These are phyloP conservation scores for Pseudonaja textilis DNA, from an alignment of 2,113 vertebrate species.

Conservation along the genomic window DNA sequence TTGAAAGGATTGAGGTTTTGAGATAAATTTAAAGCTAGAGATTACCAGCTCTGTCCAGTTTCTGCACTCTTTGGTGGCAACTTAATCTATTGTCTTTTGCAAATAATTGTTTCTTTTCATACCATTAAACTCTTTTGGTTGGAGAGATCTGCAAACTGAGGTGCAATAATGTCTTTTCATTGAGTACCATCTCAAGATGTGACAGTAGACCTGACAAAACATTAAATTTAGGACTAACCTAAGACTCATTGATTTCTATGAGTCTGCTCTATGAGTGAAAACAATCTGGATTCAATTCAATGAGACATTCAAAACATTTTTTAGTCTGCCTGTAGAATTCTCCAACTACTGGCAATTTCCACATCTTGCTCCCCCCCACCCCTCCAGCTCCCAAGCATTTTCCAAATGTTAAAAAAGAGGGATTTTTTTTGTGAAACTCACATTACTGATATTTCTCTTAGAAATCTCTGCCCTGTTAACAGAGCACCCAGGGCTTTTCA, in stretches of 20 bases:
- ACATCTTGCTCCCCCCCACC: not conserved
- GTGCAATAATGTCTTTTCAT: not conserved
- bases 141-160: not conserved
- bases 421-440: not conserved
- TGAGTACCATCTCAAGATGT: not conserved
- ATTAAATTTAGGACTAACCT: not conserved
- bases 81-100: not conserved
- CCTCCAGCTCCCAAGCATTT: not conserved
- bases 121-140: not conserved
- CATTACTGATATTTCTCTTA: not conserved
- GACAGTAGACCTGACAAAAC: not conserved
- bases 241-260: not conserved
- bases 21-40: not conserved
- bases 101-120: not conserved
- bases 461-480: not conserved
- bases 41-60: not conserved
- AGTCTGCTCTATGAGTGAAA: not conserved
- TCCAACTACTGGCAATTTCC: not conserved
- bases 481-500: not conserved
- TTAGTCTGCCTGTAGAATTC: not conserved
- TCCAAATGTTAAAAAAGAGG: not conserved
- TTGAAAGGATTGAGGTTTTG: constrained; percentile 1
- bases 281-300: not conserved
- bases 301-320: not conserved
- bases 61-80: not conserved